These are phyloP conservation scores for Moxostoma hubbsi DNA, from an alignment of 2,797 vertebrate species.

Conservation along the genomic window DNA sequence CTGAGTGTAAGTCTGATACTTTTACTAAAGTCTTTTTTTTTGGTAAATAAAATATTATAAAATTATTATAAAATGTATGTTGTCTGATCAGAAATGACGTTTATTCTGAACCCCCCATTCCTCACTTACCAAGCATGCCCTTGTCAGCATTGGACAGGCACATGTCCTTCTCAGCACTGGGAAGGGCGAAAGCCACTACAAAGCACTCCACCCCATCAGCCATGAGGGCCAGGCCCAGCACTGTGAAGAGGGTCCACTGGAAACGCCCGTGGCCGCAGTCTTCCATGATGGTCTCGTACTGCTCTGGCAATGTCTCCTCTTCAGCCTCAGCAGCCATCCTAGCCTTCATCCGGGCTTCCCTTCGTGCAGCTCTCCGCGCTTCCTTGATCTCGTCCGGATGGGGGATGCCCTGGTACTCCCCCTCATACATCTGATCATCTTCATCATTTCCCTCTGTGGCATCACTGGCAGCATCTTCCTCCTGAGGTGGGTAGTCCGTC, in stretches of 20 bases:
- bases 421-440: constrained; percentile 94
- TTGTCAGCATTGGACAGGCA: constrained; percentile 95
- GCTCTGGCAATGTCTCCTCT: constrained; percentile 89
- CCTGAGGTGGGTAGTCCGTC: constrained; percentile 80
- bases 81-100: background rate
- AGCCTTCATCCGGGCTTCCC: constrained; percentile 82
- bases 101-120: background rate
- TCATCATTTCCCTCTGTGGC: constrained; percentile 94
- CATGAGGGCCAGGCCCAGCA: constrained; percentile 94
- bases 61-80: too few species aligned
- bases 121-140: constrained; percentile 92
- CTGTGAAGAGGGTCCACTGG: constrained; percentile 93
- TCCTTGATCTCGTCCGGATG: constrained; percentile 92
- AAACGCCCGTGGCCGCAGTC: constrained; percentile 96
- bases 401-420: constrained; percentile 96
- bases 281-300: constrained; percentile 95
- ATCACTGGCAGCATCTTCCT: constrained; percentile 93
- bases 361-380: constrained; percentile 79
- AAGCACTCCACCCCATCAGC: constrained; percentile 96
- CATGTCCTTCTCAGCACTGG: constrained; percentile 98
- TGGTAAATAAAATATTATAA: too few species aligned
- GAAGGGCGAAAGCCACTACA: constrained; percentile 94
- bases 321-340: constrained; percentile 84
- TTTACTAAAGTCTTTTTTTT: too few species aligned
- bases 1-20: too few species aligned